A percentile compares a stretch with the other conserved stretches of the same genome.
These are phyloP conservation scores for Bolinopsis microptera DNA, from an alignment of 37 sponge, comb jelly and placozoan genomes.

Conservation along the genomic window DNA sequence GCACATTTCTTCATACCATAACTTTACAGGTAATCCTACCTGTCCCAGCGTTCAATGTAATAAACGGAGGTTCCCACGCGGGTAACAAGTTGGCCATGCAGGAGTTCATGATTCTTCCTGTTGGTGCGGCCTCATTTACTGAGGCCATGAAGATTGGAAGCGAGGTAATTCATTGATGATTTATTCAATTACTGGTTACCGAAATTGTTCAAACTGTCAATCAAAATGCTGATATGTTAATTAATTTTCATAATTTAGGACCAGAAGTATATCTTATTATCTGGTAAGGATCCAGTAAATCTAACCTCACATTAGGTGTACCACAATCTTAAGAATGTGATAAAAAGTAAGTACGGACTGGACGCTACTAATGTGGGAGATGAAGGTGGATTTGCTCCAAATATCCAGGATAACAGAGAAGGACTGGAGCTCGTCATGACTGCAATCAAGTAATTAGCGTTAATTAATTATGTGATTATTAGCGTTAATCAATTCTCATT, in stretches of 20 bases:
- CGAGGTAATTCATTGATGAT: too few relatives aligned
- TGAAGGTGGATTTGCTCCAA: conserved; percentile 99
- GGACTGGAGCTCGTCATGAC: conserved; percentile 85
- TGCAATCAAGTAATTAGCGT: conserved; percentile 73
- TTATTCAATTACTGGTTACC: too few relatives aligned
- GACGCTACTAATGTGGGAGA: conserved; percentile 99
- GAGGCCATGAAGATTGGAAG: conserved; percentile 95
- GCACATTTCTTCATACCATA: too few relatives aligned
- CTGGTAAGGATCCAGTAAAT: too few relatives aligned
- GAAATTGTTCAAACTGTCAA: too few relatives aligned
- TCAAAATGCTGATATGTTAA: too few relatives aligned
- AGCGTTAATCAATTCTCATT: too few relatives aligned
- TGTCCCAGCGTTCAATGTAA: conserved; percentile 96
- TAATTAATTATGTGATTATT: too few relatives aligned
- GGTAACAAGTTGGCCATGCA: conserved; percentile 99
- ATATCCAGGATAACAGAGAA: conserved; percentile 92
- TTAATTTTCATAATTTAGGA: too few relatives aligned
- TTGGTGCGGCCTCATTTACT: conserved; percentile 76
- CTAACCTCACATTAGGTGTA: conserved; percentile 72
- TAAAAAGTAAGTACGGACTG: conserved; percentile 95
- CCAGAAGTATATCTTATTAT: too few relatives aligned
- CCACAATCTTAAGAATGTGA: conserved; percentile 89
- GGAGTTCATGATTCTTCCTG: conserved; percentile 99
- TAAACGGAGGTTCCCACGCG: conserved; percentile 98
- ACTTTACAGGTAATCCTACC: conserved; percentile 82